Evolutionary conservation across 2,888 invertebrate species (phyloP).

Genomic region (Dexiosoma caninum): DNA sequence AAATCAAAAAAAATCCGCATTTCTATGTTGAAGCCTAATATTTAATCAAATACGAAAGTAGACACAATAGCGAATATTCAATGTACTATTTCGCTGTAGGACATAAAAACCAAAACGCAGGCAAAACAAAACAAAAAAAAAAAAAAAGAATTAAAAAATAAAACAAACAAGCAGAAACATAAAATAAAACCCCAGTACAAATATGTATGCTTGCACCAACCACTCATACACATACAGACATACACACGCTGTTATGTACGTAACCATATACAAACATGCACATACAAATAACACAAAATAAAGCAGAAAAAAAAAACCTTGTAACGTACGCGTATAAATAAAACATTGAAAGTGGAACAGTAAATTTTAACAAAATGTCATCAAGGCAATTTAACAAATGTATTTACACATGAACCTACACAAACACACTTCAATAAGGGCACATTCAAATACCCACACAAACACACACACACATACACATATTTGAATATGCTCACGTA

Average conservation of each 20-base stretch:
- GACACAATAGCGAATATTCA: constrained; percentile 13
- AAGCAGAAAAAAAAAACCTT: constrained; percentile 27
- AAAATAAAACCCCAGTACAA: constrained; percentile 9
- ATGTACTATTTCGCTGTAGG: constrained; percentile 11
- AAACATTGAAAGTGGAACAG: constrained; percentile 63
- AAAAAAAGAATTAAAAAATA: too few relatives aligned
- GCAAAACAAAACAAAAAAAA: constrained; percentile 27
- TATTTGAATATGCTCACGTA: background rate
- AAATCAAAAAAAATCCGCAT: too few relatives aligned
- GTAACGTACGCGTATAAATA: constrained; percentile 59
- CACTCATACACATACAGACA: background rate
- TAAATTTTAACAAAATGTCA: constrained; percentile 61
- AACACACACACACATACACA: background rate
- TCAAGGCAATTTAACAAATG: constrained; percentile 63
- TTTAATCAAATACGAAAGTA: background rate
- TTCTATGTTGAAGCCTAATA: background rate
- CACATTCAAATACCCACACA: background rate
- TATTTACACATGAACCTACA: constrained; percentile 57
- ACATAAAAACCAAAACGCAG: constrained; percentile 28
- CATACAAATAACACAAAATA: background rate
- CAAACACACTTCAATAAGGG: constrained; percentile 27
- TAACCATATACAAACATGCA: background rate
- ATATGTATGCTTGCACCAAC: background rate
- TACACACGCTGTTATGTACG: background rate
- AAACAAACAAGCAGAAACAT: too few relatives aligned